A percentile compares a stretch with the other conserved stretches of the same genome.
Evolutionary conservation across 2,113 vertebrate species (phyloP).

Genomic region (Xyliphius kryptos): DNA sequence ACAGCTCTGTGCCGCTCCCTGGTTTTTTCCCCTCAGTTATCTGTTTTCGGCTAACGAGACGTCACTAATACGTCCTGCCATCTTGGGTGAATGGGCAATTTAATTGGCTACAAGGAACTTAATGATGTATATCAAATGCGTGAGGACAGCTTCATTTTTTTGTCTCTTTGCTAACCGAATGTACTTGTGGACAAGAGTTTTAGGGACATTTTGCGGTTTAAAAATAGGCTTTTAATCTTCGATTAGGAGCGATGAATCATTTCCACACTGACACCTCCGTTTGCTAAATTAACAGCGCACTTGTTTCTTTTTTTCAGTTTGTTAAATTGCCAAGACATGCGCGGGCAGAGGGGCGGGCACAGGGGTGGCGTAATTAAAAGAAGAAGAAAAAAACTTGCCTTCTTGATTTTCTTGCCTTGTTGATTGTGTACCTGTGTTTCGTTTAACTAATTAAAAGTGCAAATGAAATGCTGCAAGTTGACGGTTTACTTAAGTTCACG

Average conservation of each 20-base stretch:
- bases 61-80: conserved; percentile 73
- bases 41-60: conserved; percentile 69
- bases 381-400: too few species aligned
- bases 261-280: conserved; percentile 53
- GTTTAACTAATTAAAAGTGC: conserved; percentile 61
- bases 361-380: conserved; percentile 57
- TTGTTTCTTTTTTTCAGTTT: too few species aligned
- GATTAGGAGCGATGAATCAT: conserved; percentile 54
- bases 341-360: too few species aligned
- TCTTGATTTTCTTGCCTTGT: too few species aligned
- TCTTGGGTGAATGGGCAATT: conserved; percentile 62
- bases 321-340: too few species aligned
- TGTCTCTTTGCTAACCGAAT: conserved; percentile 60
- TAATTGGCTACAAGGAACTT: conserved; percentile 64
- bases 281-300: conserved; percentile 56
- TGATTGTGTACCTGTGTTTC: conserved; percentile 54
- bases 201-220: conserved; percentile 55
- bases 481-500: conserved; percentile 57
- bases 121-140: conserved; percentile 72
- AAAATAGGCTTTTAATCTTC: conserved; percentile 54
- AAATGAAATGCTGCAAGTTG: conserved; percentile 58
- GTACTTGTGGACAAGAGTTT: conserved; percentile 65
- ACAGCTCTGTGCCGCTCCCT: conserved; percentile 55
- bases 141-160: conserved; percentile 56
- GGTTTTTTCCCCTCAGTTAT: conserved; percentile 63